Evolutionary conservation across 2,888 invertebrate genomes (phyloP), one percentile per base, ranked within the genome.

Genomic region (Adelognathus sp.): DNA sequence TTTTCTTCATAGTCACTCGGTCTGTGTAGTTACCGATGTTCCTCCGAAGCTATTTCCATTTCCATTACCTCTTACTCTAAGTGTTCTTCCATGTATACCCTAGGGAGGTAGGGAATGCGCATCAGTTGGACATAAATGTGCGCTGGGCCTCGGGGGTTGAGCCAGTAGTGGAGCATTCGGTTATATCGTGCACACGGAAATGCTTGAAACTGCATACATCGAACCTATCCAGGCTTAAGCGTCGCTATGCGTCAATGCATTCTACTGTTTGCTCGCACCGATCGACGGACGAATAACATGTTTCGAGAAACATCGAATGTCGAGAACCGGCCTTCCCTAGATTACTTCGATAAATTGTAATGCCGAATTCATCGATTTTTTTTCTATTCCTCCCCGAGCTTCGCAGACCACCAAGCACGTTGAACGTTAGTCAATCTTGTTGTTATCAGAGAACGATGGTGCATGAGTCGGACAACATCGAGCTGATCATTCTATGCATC

Each of bases 21-120:
- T 5, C 16, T 14, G 4, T 4, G 16, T 24, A 46, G 79, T 79
- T 36, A 56, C 72, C 76, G 70, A 41, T 16, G 44, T 27, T 36
- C 27, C 27, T 36, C 36, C 11, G 64, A 14, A 66, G 50, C 64
- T 33, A 36, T 36, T n/a, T n/a, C n/a, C 50, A 71, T 81, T 81
- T 81, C 80, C 70, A 33, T 46, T 39, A 27, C 29, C 11, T 36
- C 64, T 24, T 70, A 16, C 81, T 82, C 82, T 85, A 86, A 88
- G 88, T 89, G 88, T 87, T 83, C 86, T 88, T 86, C 82, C 86
- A 83, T 87, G 88, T 88, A 87, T 84, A 83, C 82, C 85, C 84
- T 72, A 72, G 82, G 86, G n/a, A n/a, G n/a, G 87, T 83, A 79
- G 58, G 79, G 72, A 69, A 61, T 76, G 76, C 76, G 44, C 63